These are phyloP conservation scores for Zosterops pallidus DNA, from an alignment of 2,113 vertebrate genomes.

Conservation along the genomic window DNA sequence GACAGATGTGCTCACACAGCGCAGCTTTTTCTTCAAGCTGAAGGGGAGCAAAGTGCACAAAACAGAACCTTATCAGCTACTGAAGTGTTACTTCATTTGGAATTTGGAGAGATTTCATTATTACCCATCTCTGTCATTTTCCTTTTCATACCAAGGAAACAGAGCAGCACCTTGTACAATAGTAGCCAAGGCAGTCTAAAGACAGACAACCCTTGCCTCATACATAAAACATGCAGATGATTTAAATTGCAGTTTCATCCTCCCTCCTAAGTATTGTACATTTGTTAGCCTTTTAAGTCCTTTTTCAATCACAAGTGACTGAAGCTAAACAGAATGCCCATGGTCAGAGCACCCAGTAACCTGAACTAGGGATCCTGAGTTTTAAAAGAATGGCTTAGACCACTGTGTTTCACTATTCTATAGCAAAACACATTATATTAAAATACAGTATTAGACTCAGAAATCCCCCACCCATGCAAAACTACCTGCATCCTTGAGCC, in stretches of 20 bases:
- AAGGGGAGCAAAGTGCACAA: conserved; percentile 11
- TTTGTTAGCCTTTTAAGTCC: background rate
- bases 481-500: conserved; percentile 75
- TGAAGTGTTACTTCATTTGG: background rate
- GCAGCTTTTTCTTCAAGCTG: conserved; percentile 74
- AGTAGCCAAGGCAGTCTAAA: background rate
- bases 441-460: background rate
- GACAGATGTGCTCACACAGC: conserved; percentile 71
- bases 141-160: background rate
- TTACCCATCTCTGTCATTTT: background rate
- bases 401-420: background rate
- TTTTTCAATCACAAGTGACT: background rate
- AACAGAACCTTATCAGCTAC: background rate
- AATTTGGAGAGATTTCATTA: background rate
- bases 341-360: background rate
- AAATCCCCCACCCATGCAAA: background rate
- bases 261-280: background rate
- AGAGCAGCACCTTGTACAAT: background rate
- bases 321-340: background rate
- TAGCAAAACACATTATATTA: background rate
- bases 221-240: background rate
- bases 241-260: background rate
- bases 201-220: background rate
- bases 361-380: background rate
- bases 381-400: background rate